phyloP scores from a whole-genome alignment of 2,888 invertebrate species.

The Pilophorus perplexus region DNA sequence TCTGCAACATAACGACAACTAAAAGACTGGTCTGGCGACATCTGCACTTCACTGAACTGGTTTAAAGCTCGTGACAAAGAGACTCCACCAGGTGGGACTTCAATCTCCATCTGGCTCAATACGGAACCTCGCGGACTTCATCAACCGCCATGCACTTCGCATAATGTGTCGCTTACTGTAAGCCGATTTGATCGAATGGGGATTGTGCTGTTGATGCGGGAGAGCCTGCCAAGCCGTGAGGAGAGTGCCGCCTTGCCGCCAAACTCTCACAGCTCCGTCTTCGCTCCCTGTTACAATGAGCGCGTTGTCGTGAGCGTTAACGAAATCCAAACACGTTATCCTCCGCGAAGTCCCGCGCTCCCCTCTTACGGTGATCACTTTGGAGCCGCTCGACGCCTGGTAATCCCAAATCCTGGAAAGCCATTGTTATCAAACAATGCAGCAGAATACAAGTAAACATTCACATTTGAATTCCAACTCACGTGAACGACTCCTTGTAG shows the following conservation, averaged over 20 bases:
- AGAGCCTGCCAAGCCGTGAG: conserved; percentile 86
- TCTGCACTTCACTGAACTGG: too few species aligned
- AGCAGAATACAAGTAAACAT: too few species aligned
- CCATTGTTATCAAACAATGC: too few species aligned
- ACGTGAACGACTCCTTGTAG: conserved; percentile 79
- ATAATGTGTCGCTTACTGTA: conserved; percentile 29
- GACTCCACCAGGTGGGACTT: too few species aligned
- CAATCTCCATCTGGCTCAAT: too few species aligned
- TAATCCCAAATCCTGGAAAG: conserved; percentile 72
- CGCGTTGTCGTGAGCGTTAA: conserved; percentile 80
- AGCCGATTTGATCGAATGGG: conserved; percentile 29
- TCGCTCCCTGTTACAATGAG: conserved; percentile 74
- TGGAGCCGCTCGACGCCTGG: conserved; percentile 67
- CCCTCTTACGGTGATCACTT: conserved; percentile 54
- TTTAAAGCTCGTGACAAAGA: too few species aligned
- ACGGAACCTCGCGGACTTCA: too few species aligned
- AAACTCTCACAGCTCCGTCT: conserved; percentile 73
- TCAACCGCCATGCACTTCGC: too few species aligned
- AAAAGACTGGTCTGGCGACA: too few species aligned
- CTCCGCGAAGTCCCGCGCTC: conserved; percentile 53
- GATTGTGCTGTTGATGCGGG: conserved; percentile 57
- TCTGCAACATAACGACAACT: too few species aligned
- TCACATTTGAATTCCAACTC: conserved; percentile 48
- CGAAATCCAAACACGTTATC: conserved; percentile 78
- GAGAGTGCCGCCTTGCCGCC: conserved; percentile 55